Percentiles rank a stretch among this genome's conserved stretches.
Conservation (phyloP, 2,797 vertebrate genomes). For the Pagetopsis macropterus region DNA sequence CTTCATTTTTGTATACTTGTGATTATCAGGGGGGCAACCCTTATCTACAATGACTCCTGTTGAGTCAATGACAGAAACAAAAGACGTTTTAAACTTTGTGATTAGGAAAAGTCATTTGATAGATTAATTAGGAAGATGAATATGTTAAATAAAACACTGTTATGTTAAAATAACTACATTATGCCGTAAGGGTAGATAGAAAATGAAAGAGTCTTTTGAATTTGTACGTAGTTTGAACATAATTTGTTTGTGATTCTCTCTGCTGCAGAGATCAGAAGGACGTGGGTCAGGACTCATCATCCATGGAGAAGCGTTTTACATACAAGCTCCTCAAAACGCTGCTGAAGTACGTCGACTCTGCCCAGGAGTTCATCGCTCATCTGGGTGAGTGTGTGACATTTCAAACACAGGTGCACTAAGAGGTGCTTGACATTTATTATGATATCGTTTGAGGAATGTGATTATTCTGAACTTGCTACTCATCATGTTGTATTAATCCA, state of each 20-base stretch:
- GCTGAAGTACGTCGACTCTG: slow-evolving; percentile 94
- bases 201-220: no score
- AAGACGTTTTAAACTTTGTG: no score
- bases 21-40: no score
- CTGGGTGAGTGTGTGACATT: slow-evolving; percentile 86
- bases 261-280: slow-evolving; percentile 88
- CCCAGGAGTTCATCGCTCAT: slow-evolving; percentile 98
- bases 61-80: no score
- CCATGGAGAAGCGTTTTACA: slow-evolving; percentile 96
- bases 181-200: no score
- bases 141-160: no score
- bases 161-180: no score
- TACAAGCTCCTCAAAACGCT: slow-evolving; percentile 96
- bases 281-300: slow-evolving; percentile 93
- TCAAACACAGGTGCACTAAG: neutral
- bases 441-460: neutral
- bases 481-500: slow-evolving; percentile 71
- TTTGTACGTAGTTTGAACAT: no score
- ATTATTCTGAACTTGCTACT: neutral
- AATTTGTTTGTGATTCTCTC: neutral
- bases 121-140: no score
- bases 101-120: no score
- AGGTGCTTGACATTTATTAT: neutral
- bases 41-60: no score
- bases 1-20: no score